Evolutionary conservation across 1,140 invertebrate species (phyloP).

Genomic region (Drosophila trapezifrons): DNA sequence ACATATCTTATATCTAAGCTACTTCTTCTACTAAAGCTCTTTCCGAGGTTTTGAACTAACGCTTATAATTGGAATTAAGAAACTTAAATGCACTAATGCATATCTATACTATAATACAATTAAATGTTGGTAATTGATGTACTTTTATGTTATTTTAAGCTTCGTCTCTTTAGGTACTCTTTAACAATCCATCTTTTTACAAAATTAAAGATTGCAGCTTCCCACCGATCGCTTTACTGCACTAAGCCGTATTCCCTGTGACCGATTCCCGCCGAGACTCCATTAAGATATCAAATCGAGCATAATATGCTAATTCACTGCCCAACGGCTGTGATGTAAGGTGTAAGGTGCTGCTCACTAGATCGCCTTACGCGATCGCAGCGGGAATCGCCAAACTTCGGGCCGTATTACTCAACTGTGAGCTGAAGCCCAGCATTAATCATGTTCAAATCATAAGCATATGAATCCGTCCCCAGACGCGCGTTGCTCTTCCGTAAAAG

Average conservation of each 20-base stretch:
- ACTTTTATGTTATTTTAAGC: neutral
- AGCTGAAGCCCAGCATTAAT: conserved; percentile 56
- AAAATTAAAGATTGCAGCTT: conserved; percentile 6
- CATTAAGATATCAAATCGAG: conserved; percentile 35
- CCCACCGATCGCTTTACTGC: conserved; percentile 11
- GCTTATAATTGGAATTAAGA: neutral
- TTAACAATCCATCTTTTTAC: too few species aligned
- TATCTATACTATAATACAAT: neutral
- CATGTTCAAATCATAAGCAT: conserved; percentile 44
- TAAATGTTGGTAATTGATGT: neutral
- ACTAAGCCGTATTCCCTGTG: conserved; percentile 10
- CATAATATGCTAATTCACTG: conserved; percentile 22
- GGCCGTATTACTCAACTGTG: conserved; percentile 27
- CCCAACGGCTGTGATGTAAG: conserved; percentile 50
- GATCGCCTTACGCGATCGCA: conserved; percentile 33
- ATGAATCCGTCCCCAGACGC: conserved; percentile 56
- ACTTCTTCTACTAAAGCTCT: too few species aligned
- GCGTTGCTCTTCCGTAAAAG: conserved; percentile 8
- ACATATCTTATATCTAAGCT: too few species aligned
- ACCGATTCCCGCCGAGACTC: conserved; percentile 25
- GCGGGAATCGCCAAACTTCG: conserved; percentile 32
- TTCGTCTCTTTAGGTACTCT: neutral
- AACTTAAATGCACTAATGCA: neutral
- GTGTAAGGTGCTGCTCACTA: conserved; percentile 35
- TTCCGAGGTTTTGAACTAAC: too few species aligned